Evolutionary conservation across 1,140 invertebrate genomes (phyloP), one percentile per base, ranked within the genome.

Genomic region (Eueides isabella): DNA sequence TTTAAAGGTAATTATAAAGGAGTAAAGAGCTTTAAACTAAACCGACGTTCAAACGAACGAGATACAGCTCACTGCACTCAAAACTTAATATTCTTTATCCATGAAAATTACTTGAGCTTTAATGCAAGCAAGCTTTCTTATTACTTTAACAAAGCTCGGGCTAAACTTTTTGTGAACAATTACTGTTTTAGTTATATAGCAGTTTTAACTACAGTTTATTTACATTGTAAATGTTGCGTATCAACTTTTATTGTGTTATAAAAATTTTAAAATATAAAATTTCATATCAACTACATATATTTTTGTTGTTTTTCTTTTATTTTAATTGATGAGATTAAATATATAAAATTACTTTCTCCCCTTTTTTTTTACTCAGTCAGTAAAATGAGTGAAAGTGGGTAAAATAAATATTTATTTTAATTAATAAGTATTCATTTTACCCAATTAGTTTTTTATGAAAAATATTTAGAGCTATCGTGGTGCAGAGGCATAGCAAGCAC

Each of bases 61-160:
- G 67, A 33, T 68, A 68, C 67, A 61, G 67, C 67, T 55, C 66
- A 48, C 29, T 71, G 41, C 70, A 72, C 62, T 66, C 31, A 30
- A 71, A 75, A 69, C 67, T 71, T 69, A 28, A 75, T 65, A 75
- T 75, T 71, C 67, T 73, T 67, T 67, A 62, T 67, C 35, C 66
- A 68, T 68, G 44, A 61, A 63, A 67, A 62, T 74, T 74, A 67
- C 65, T 23, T 16, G 19, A 23, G 48, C 38, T 64, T 29, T 71
- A 71, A 71, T 55, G 61, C 28, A 71, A 71, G 70, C 65, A 65
- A 65, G 63, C 30, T 44, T 72, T 72, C 16, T 72, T 72, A 66
- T 72, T 72, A 66, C 62, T 72, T 65, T 33, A 72, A 48, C 63
- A 48, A 63, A 72, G 38, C 62, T 65, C 29, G 61, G 55, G 55